A percentile compares a stretch with the other conserved stretches of the same genome.
Evolutionary conservation across 2,888 invertebrate genomes (phyloP).

Genomic region (Argyra leucocephala): DNA sequence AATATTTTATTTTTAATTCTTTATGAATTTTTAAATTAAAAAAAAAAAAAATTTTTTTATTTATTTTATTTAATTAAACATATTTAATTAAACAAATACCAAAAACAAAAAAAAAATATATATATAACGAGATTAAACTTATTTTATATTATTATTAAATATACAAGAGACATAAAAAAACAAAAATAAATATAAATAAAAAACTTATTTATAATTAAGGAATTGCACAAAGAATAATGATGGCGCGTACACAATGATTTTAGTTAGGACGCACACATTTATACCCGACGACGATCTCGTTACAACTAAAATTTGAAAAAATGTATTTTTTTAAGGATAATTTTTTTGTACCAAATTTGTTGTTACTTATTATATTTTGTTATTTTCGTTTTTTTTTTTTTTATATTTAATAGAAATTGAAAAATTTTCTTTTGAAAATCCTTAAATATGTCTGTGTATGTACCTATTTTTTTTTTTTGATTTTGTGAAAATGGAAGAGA

Average conservation of each 20-base stretch:
- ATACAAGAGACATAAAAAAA: background rate
- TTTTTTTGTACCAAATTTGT: too few relatives aligned
- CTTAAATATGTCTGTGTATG: too few relatives aligned
- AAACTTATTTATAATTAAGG: conserved; percentile 4
- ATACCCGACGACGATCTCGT: conserved; percentile 45
- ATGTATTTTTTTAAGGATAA: conserved; percentile 16
- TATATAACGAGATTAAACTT: background rate
- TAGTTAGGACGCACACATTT: conserved; percentile 34
- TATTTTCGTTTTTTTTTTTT: conserved; percentile 13
- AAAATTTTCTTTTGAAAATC: too few relatives aligned
- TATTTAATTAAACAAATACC: too few relatives aligned
- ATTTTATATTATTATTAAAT: background rate
- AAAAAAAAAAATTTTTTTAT: background rate
- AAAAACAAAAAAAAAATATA: background rate
- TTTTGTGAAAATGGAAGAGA: too few relatives aligned
- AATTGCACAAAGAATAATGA: conserved; percentile 16
- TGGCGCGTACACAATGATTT: conserved; percentile 24
- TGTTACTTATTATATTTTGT: too few relatives aligned
- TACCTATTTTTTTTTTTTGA: too few relatives aligned
- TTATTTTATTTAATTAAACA: background rate
- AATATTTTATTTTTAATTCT: too few relatives aligned
- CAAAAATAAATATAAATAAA: background rate
- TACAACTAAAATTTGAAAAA: conserved; percentile 37
- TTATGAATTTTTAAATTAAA: background rate
- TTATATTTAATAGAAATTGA: too few relatives aligned